Conservation (phyloP, 2,888 invertebrate genomes). For the Scaptomyza caliginosa region DNA sequence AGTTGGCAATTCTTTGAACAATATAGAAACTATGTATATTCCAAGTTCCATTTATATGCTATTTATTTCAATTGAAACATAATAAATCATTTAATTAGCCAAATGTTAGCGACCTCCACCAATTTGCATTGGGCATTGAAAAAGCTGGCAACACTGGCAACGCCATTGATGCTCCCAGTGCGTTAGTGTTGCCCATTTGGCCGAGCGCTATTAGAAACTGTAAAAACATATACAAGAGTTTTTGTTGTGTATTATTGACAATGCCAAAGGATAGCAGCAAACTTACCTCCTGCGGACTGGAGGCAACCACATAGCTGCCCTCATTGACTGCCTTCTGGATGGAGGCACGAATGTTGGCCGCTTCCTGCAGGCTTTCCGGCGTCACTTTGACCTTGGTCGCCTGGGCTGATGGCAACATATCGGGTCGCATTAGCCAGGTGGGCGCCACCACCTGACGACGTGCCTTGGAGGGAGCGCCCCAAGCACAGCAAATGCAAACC, state of each 20-base stretch:
- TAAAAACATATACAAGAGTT: too few species aligned
- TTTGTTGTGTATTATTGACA: too few species aligned
- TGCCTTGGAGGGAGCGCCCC: background rate
- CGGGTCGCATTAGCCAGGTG: conserved; percentile 59
- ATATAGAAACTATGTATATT: background rate
- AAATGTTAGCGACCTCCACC: conserved; percentile 18
- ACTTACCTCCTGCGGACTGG: conserved; percentile 60
- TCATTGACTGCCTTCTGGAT: conserved; percentile 73
- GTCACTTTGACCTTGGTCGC: conserved; percentile 59
- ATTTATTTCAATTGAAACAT: conserved; percentile 16
- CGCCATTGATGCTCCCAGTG: background rate
- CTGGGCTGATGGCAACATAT: background rate
- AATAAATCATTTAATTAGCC: conserved; percentile 27
- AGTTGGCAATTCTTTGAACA: background rate
- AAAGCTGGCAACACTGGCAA: conserved; percentile 20
- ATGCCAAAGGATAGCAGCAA: too few species aligned
- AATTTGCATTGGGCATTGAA: conserved; percentile 14
- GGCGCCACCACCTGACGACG: conserved; percentile 73
- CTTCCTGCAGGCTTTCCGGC: conserved; percentile 60
- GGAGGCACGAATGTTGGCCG: conserved; percentile 58
- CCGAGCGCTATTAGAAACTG: conserved; percentile 29
- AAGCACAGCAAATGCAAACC: background rate
- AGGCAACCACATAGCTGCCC: conserved; percentile 63
- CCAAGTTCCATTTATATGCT: conserved; percentile 2
- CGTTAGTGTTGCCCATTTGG: conserved; percentile 1